A percentile compares a stretch with the other conserved stretches of the same genome.
Evolutionary conservation across 2,797 vertebrate genomes (phyloP).

Genomic region (Balearica regulorum): DNA sequence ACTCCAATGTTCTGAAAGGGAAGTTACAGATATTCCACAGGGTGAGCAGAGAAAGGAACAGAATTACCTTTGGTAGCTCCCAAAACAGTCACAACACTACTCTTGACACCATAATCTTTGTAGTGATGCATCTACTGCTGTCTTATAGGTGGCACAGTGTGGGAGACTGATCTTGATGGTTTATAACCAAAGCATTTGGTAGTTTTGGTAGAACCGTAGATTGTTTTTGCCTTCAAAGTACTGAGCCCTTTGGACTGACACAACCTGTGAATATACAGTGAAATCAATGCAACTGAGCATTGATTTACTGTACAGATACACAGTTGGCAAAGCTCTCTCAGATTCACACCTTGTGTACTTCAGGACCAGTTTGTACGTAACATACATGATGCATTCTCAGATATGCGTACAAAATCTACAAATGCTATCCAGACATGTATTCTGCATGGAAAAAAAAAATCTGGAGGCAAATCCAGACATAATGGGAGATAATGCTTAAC

Average conservation of each 20-base stretch:
- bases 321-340: neutral
- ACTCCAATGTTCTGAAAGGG: neutral
- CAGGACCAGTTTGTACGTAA: neutral
- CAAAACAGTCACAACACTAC: neutral
- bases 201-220: neutral
- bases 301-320: neutral
- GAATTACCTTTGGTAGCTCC: neutral
- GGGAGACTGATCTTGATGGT: neutral
- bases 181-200: neutral
- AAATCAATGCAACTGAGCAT: neutral
- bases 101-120: neutral
- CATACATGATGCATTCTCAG: neutral
- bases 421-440: neutral
- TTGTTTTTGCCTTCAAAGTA: neutral
- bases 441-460: neutral
- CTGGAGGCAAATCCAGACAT: neutral
- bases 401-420: neutral
- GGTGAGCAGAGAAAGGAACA: neutral
- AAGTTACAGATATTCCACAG: neutral
- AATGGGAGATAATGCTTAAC: neutral
- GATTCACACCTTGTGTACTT: neutral
- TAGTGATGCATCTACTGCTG: neutral
- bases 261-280: neutral
- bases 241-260: neutral
- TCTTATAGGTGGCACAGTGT: neutral